These are phyloP conservation scores for Suillia variegata DNA, from an alignment of 2,888 invertebrate genomes.

Conservation along the genomic window DNA sequence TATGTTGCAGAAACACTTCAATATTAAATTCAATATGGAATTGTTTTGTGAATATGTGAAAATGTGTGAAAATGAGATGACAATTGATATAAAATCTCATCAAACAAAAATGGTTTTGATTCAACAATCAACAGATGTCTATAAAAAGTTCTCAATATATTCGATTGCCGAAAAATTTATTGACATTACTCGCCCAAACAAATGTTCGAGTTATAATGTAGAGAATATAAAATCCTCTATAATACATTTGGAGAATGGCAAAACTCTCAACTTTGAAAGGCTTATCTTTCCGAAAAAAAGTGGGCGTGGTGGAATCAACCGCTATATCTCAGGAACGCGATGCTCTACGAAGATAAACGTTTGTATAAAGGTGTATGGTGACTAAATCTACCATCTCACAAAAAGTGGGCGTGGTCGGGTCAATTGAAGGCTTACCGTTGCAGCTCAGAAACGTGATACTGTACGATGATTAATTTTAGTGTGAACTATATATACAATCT, in stretches of 20 bases:
- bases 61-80: not conserved
- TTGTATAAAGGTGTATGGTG: too few relatives aligned
- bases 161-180: conserved; percentile 5
- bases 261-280: not conserved
- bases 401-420: too few relatives aligned
- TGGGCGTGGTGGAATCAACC: too few relatives aligned
- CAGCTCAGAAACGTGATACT: too few relatives aligned
- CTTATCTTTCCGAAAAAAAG: too few relatives aligned
- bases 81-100: not conserved
- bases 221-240: not conserved
- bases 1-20: conserved; percentile 4
- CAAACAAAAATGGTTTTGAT: not conserved
- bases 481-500: too few relatives aligned
- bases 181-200: not conserved
- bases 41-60: not conserved
- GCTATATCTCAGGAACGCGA: too few relatives aligned
- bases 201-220: conserved; percentile 6
- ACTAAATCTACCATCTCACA: too few relatives aligned
- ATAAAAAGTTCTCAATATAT: conserved; percentile 21
- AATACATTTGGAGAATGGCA: conserved; percentile 4
- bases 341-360: too few relatives aligned
- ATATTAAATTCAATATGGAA: not conserved
- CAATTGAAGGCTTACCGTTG: too few relatives aligned
- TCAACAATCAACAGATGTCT: conserved; percentile 7
- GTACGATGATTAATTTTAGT: too few relatives aligned